Base-by-base conservation (phyloP, 2,113 vertebrate species). In the Bucco capensis region DNA sequence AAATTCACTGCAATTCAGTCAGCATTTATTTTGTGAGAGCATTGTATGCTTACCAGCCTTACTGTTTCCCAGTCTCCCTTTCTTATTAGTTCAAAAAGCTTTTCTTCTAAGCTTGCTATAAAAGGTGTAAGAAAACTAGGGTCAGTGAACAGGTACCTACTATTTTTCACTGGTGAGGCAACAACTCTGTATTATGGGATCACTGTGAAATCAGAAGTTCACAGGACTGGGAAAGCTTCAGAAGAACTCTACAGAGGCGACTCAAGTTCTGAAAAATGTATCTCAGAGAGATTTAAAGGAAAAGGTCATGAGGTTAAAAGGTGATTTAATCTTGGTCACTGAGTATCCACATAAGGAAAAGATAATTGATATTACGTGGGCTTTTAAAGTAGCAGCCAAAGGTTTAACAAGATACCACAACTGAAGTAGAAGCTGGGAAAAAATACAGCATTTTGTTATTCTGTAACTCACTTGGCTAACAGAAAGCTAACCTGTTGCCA, bases 51-150 rank as follows among this genome's bases (percentile, higher is more conserved):
- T 96, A 98, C 97, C 98, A 97, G 94, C 90, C 42, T 98, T 94
- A 94, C 97, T 98, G 92, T 94, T 85, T 97, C 80, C 97, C 98
- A 99, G 12, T 97, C 96, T 90, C 96, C 97, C 51, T 96, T 98
- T 96, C 88, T 98, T 91, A 98, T 98, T 92, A 97, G 86, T 49
- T 98, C 93, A 96, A 98, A 98, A 90, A 98, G 97, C n/a, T 96
- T 97, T 46, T 97, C 94, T 96, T 98, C 98, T 70, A 98, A 98
- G 84, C 56, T 97, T 92, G 96, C 97, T 92, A 92, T 73, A 95
- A 98, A 98, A n/a, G 97, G 98, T 79, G 35, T 21, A 93, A 94
- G 60, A 95, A 96, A 96, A 82, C 78, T 58, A 96, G 83, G 22
- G 51, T 67, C 64, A 71, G 49, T 56, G 60, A 77, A 60, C 6